These are phyloP conservation scores for Heliconius melpomene DNA, from an alignment of 1,140 invertebrate species.

Conservation along the genomic window DNA sequence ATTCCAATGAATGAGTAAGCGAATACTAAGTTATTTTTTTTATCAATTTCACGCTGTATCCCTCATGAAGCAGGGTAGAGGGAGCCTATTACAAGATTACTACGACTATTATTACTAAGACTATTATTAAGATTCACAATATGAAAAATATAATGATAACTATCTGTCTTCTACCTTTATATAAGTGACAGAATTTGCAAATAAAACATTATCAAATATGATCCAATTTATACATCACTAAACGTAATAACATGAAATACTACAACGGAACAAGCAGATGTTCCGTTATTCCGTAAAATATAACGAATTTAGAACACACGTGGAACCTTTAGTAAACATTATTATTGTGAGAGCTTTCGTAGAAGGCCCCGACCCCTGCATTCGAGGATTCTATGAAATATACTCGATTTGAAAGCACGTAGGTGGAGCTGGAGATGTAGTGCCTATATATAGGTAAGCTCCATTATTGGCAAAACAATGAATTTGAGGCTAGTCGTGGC, in stretches of 20 bases:
- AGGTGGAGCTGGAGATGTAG: background rate
- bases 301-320: background rate
- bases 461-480: background rate
- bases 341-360: conserved; percentile 7
- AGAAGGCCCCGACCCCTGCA: conserved; percentile 22
- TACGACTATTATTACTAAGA: too few species aligned
- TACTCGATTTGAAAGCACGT: conserved; percentile 16
- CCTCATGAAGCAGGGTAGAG: too few species aligned
- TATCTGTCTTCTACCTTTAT: too few species aligned
- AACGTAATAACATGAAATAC: background rate
- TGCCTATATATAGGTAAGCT: background rate
- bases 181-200: too few species aligned
- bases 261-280: background rate
- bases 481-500: background rate
- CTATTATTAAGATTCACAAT: too few species aligned
- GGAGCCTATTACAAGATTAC: too few species aligned
- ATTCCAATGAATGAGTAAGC: background rate
- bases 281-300: background rate
- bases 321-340: background rate
- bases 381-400: conserved; percentile 31
- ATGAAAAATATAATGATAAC: too few species aligned
- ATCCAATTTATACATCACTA: background rate
- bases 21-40: too few species aligned
- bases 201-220: background rate
- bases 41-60: too few species aligned